Base-by-base conservation (phyloP, 2,797 vertebrate genomes). In the Oreonectes daqikongensis region DNA sequence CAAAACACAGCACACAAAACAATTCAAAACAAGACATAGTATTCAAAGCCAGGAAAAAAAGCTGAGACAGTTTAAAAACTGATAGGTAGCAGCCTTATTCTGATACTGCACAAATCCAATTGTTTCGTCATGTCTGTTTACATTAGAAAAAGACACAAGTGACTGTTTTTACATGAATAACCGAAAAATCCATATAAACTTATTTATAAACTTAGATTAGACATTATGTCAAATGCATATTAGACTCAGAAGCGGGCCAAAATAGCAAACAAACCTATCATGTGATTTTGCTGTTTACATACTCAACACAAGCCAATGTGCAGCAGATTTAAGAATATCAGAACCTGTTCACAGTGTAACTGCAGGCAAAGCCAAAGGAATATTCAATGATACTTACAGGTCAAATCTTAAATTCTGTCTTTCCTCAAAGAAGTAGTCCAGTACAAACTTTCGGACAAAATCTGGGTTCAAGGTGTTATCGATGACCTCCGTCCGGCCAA, bases 371-470 rank as follows among this genome's bases (percentile, higher is more conserved):
- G 7, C n/a, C 30, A 50, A 26, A 35, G 15, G 15, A 28, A 3
- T 24, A 12, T 38, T 35, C 14, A 72, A 20, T 14, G 12, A 22
- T 88, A 97, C 97, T 97, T 90, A 99, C 97, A 99, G 91, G 90
- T 99, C 97, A 93, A 99, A 98, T 68, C 96, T 92, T 38, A 99
- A 92, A 84, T 98, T 98, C 88, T 99, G 97, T 78, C 96, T 94
- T 86, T 99, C 97, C 88, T 99, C 97, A 84, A 99, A 99, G 89
- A 99, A 99, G 89, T 99, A 99, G 90, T 99, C 97, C 92, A 99
- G 90, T 86, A 99, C 95, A 88, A 99, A 99, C 91, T 99, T 99
- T 83, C 95, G 94, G 83, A 99, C 97, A 90, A 99, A 99, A 85
- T 99, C 97, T 38, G 97, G 97, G 86, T 99, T 98, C 84, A 99